Base-by-base conservation (phyloP, 23 tunicate genomes). In the Aplidium turbinatum region DNA sequence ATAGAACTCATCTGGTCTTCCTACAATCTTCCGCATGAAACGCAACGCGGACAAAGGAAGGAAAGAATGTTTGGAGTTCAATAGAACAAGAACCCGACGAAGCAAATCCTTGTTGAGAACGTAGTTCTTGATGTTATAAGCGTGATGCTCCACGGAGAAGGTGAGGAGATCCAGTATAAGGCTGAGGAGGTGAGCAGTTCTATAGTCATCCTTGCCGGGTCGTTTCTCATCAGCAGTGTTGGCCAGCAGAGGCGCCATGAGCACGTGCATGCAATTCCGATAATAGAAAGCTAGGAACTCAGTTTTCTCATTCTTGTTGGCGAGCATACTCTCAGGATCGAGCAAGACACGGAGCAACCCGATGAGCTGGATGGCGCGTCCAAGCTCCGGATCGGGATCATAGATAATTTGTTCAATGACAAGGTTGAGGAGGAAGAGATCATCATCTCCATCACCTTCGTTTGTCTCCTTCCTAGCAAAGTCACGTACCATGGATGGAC, bases 311-410 rank as follows among this genome's bases (percentile, higher is more conserved):
- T 81, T 93, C 60, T 81, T 86, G 81, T 81, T 93, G 24, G 88
- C 88, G 78, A 93, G 76, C 98, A 93, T 93, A 77, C 90, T 93
- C 34, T 93, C 98, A 0, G 98, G 98, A 48, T 93, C 98, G 4
- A 93, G 70, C 1, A 93, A 64, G 3, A 86, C 80, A 69, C 93
- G 63, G 31, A 93, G 54, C 57, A 86, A 53, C 4, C 85, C 72
- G 33, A 77, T 81, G 26, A 93, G 65, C 58, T 93, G 93, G 78
- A 89, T 85, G 26, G 98, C 93, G 23, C 88, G 81, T 26, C 93
- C 83, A 31, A 86, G 58, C 58, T 93, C 98, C 0, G 93, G 93
- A 45, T 93, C 98, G 0, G 98, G 98, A 62, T 93, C 98, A 42
- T 81, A 85, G 31, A 93, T 85, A 91, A 91, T 91, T 72, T 84